Evolutionary conservation across 2,888 invertebrate species (phyloP), one percentile per base, ranked within the genome.

Genomic region (Ochropleura leucogaster): DNA sequence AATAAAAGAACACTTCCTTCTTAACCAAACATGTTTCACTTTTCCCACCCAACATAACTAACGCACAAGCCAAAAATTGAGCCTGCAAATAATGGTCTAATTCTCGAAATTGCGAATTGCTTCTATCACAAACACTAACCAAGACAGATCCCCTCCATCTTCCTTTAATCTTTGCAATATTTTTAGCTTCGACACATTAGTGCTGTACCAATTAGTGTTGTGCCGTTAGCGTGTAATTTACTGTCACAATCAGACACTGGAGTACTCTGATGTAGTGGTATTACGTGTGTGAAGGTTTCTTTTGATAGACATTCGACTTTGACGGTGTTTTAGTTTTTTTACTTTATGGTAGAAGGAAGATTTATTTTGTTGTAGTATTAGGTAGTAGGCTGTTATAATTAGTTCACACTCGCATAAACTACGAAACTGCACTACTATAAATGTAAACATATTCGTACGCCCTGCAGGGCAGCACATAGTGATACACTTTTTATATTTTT

Each of bases 151-250:
- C 55, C 10, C 73, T 73, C 59, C 63, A 62, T 71, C 65, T 69
- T 71, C 30, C 72, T 87, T 88, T 90, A 91, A 91, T 90, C 89
- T 79, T 49, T 75, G 80, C 90, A 83, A 93, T 93, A 93, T 92
- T 94, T 94, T 90, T 85, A 88, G 89, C 87, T 90, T 89, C 90
- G 92, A 91, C 89, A 90, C 90, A 90, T 93, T 93, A 92, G 90
- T 88, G 89, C 89, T 89, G 91, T 89, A 91, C 92, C 95, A 95
- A 95, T 95, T 95, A 94, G 93, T 91, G 93, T 91, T 85, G 87
- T 85, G 92, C 92, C 93, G 95, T 95, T 94, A 93, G 91, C 92
- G 86, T 92, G 95, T 94, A 94, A 95, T 95, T 94, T 94, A 95
- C 92, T 93, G 93, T 93, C 94, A 93, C 94, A 92, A 92, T 93